Percentiles rank a stretch among this genome's conserved stretches.
Conservation (phyloP, 2,888 invertebrate species). For the Petrophora chlorosata region DNA sequence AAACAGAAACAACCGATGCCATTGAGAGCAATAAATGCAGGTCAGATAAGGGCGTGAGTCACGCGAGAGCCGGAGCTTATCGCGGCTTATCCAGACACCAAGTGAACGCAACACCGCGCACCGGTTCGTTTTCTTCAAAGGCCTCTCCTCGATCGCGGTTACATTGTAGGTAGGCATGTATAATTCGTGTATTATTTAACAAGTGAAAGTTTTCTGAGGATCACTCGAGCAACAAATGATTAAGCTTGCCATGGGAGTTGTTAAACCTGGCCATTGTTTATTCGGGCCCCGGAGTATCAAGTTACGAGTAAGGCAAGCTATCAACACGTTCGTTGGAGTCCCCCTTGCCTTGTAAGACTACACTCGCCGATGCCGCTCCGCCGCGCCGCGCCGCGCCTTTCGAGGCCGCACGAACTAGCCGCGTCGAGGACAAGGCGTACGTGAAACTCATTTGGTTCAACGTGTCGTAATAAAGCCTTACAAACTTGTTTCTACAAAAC, state of each 20-base stretch:
- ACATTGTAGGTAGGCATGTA: not conserved
- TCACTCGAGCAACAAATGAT: conserved; percentile 12
- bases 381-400: not conserved
- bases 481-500: conserved; percentile 1
- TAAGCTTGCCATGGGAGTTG: not conserved
- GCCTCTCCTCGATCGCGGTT: too few relatives aligned
- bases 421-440: not conserved
- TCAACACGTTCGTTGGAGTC: too few relatives aligned
- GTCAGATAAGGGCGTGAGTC: not conserved
- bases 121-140: too few relatives aligned
- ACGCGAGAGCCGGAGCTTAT: not conserved
- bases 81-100: not conserved
- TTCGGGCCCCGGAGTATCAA: too few relatives aligned
- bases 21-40: not conserved
- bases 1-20: not conserved
- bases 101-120: too few relatives aligned
- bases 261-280: not conserved
- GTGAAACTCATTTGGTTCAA: not conserved
- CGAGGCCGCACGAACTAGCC: not conserved
- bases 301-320: not conserved
- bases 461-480: conserved; percentile 6
- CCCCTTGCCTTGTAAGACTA: not conserved
- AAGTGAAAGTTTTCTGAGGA: conserved; percentile 16
- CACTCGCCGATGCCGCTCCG: not conserved
- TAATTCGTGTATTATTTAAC: too few relatives aligned